Evolutionary conservation across 2,797 vertebrate species (phyloP), one percentile per base, ranked within the genome.

Genomic region (Ctenopoma multispine): DNA sequence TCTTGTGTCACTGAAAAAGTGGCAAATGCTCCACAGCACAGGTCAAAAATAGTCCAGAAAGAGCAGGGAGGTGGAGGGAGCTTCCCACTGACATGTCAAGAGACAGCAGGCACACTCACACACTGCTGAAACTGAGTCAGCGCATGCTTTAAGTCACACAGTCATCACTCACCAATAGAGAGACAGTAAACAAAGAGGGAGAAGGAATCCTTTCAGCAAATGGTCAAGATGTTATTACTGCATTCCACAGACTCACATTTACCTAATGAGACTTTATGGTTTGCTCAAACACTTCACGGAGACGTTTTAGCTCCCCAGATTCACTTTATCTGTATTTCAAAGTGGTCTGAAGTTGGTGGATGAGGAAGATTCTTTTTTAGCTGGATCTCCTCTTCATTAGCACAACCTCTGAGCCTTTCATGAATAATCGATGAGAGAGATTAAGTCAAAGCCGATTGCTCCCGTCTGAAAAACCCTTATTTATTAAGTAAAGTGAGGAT

Each of bases 51-150:
- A 72, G 74, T 69, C 24, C 41, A 23, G 31, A 20, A 55, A 11
- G 65, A 70, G 61, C 50, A 1, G 31, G 47, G 10, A 11, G 5
- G 38, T 2, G 38, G 69, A 20, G 27, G 11, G 38, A 46, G 58
- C 48, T 67, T 80, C 77, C 70, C 78, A 59, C 68, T 15, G 77
- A 72, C 74, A 34, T 79, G 82, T 69, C 80, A 78, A 68, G 41
- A 74, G 70, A 56, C 80, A 71, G 51, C 53, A 65, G 46, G 23
- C 38, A 60, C 71, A 76, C 64, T 86, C 85, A 84, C 84, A 83
- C 65, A 43, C 79, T 38, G 77, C 7, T 85, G 87, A 78, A 63
- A 71, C 67, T 87, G 88, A 92, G 84, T 92, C 89, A 90, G 89
- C 88, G 58, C 76, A 77, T 81, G 82, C 71, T 80, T 85, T 1